phyloP scores from a whole-genome alignment of 2,113 vertebrate genomes.

The Eira barbara region DNA sequence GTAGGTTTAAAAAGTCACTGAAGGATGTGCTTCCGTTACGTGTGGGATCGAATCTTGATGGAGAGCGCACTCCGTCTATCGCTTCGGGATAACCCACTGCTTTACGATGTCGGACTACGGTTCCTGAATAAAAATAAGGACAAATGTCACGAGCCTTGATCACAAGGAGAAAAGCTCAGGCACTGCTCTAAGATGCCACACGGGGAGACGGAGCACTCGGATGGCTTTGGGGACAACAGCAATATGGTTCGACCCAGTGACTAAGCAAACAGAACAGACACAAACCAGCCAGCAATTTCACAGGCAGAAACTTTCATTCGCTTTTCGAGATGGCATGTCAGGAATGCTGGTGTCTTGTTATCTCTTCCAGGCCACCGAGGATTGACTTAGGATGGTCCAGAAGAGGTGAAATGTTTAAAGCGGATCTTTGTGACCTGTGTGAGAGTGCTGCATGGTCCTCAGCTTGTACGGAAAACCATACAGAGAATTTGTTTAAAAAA shows the following conservation, averaged over 20 bases:
- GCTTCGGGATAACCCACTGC: not conserved
- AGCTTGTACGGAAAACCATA: too few species aligned
- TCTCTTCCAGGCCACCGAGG: fast-evolving
- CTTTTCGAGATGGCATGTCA: fast-evolving
- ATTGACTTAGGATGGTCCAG: fast-evolving
- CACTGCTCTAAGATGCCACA: fast-evolving
- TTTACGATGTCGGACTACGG: not conserved
- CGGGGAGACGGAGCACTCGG: fast-evolving
- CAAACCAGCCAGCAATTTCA: too few species aligned
- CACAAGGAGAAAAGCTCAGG: fast-evolving
- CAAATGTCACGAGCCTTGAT: fast-evolving
- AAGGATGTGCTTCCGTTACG: not conserved
- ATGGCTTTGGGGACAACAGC: not conserved
- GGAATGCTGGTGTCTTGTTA: too few species aligned
- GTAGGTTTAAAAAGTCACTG: conserved; percentile 14
- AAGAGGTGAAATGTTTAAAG: not conserved
- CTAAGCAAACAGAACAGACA: too few species aligned
- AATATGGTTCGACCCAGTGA: fast-evolving
- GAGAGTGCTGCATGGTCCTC: fast-evolving
- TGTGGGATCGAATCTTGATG: not conserved
- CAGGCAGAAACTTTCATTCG: not conserved
- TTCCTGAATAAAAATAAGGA: not conserved
- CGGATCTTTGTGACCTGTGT: too few species aligned
- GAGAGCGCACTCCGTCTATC: not conserved
- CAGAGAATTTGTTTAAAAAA: not conserved